A percentile compares a stretch with the other conserved stretches of the same genome.
Evolutionary conservation across 2,797 vertebrate genomes (phyloP).

Genomic region (Rallus crepitans): DNA sequence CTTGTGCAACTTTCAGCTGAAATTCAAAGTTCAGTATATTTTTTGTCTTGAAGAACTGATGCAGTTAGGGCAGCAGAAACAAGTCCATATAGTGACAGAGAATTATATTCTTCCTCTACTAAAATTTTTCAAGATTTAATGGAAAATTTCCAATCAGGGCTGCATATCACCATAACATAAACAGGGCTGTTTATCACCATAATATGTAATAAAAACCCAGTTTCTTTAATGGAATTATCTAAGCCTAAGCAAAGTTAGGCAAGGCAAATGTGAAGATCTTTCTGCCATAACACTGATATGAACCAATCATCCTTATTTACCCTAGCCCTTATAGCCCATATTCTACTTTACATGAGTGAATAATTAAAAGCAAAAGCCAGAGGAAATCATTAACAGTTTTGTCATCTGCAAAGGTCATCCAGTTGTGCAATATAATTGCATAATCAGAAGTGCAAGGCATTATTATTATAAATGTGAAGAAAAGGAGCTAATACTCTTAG

Average conservation of each 20-base stretch:
- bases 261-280: background rate
- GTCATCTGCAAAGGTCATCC: slow-evolving; percentile 45
- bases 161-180: background rate
- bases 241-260: background rate
- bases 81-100: background rate
- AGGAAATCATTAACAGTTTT: slow-evolving; percentile 56
- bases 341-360: background rate
- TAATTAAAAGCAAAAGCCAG: slow-evolving; percentile 59
- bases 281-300: background rate
- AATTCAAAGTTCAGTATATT: background rate
- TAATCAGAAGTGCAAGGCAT: background rate
- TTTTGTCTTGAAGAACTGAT: background rate
- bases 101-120: background rate
- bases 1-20: background rate
- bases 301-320: background rate
- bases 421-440: background rate
- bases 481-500: background rate
- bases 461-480: background rate
- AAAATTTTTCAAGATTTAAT: background rate
- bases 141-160: background rate
- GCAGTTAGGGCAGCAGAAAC: background rate
- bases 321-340: background rate
- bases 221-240: background rate
- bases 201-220: background rate
- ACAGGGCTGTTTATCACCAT: background rate